Conservation (phyloP, 2,113 vertebrate genomes). For the Syrmaticus mikado region DNA sequence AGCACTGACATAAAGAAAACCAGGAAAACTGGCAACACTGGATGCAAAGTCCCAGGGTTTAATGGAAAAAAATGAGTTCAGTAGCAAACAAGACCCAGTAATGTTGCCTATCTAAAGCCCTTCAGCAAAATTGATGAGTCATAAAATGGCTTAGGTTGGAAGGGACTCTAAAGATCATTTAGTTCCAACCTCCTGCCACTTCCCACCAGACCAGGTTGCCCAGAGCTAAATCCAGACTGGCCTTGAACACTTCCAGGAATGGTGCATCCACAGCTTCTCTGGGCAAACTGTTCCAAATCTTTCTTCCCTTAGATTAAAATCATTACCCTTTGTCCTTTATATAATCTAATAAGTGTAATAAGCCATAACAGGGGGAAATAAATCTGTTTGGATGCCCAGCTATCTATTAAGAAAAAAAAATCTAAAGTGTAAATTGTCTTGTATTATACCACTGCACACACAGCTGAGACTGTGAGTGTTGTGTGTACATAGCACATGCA, state of each 20-base stretch:
- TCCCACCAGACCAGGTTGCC: too few relatives aligned
- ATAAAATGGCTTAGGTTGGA: too few relatives aligned
- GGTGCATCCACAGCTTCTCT: not conserved
- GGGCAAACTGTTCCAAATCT: not conserved
- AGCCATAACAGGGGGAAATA: not conserved
- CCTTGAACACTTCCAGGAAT: not conserved
- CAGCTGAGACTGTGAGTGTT: not conserved
- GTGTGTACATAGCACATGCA: fast-evolving
- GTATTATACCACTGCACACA: not conserved
- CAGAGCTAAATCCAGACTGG: not conserved
- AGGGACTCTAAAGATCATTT: too few relatives aligned
- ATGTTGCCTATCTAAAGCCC: not conserved
- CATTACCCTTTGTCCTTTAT: not conserved
- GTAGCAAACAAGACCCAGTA: not conserved
- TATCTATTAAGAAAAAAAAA: not conserved
- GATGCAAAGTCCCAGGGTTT: not conserved
- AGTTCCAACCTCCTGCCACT: too few relatives aligned
- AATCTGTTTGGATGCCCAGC: not conserved
- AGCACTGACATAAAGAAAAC: not conserved
- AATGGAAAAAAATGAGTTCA: not conserved
- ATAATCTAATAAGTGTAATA: not conserved
- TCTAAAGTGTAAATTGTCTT: not conserved
- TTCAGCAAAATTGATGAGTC: not conserved
- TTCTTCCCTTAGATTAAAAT: not conserved
- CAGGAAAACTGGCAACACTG: not conserved